Evolutionary conservation across 2,888 invertebrate genomes (phyloP), one percentile per base, ranked within the genome.

Genomic region (Trichacis sp.): DNA sequence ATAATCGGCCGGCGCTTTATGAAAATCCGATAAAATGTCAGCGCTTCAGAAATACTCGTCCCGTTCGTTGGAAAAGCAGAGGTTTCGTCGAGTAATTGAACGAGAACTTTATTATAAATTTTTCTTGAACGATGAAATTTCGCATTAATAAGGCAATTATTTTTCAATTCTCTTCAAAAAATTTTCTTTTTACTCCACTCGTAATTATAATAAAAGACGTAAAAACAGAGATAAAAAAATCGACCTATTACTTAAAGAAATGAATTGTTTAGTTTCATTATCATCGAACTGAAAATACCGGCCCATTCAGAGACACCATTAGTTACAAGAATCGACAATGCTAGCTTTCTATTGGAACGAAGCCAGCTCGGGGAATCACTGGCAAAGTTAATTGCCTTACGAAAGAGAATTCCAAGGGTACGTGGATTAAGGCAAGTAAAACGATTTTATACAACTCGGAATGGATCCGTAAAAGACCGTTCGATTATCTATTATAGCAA

Each of bases 311-410:
- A 15, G 40, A 40, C 15, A 15, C 30, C 45, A 36, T 55, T 30
- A 24, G 42, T 55, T 47, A 48, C 29, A 42, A 30, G 18, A 55
- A 48, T 48, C 48, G 48, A 55, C 30, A 55, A 17, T 40, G 38
- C 48, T 38, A 40, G 40, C 48, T 55, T 55, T 42, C 48, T 29
- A 11, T 48, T 55, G 55, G 55, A 46, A 18, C 15, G 9, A 9
- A 19, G 24, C 55, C 55, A 55, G 30, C 20, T 61, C 50, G 57
- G 40, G 49, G 52, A 62, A 56, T 62, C 61, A 61, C 55, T 61
- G 46, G 38, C 45, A 61, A 61, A 61, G 51, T 56, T 57, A 55
- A 60, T 56, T 57, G 53, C 49, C 52, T 56, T 49, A 36, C 43
- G 57, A 60, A 54, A 57, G 51, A 29, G 51, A 30, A 47, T 61